Evolutionary conservation across 92 coral and sea anemone species (phyloP), one percentile per base, ranked within the genome.

Genomic region (Scolanthus callimorphus): DNA sequence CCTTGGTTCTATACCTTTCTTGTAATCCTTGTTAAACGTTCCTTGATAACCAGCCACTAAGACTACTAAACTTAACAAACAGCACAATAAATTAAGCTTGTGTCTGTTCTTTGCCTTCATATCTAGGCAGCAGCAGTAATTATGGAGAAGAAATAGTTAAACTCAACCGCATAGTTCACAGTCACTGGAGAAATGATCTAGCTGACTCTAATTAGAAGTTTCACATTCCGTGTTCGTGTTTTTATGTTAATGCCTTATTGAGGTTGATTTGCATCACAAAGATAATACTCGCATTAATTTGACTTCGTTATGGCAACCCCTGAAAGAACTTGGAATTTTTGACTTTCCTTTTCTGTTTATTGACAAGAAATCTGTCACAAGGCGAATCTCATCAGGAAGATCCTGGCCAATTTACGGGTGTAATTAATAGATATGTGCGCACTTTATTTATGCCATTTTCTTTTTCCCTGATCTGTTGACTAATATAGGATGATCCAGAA

Each of bases 241-340:
- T 39, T 17, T 68, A 68, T 68, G 75, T 57, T 44, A 68, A 68
- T 68, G 38, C 37, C 39, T 55, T 54, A 29, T 49, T 55, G 28
- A 25, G 62, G 31, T 27, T 37, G 15, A 68, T 68, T 68, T 68
- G 65, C 75, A 68, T 68, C 19, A 57, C 56, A 68, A 44, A 11
- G 29, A 59, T 53, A 47, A 39, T n/a, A 10, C 73, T 31, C 27
- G 17, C 39, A 52, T 22, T 43, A n/a, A 53, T 65, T 51, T 52
- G 51, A 65, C 48, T 17, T 50, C 15, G 74, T 68, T 17, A n/a
- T 60, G 31, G 44, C 31, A 65, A 59, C 52, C 51, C 73, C n/a
- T 10, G 41, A 11, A 25, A 25, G 24, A 43, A 47, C 23, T 8
- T 53, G 26, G 48, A 27, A 55, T 29, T 41, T 55, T 43, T 20